A percentile compares a stretch with the other conserved stretches of the same genome.
phyloP scores from a whole-genome alignment of 2,797 vertebrate genomes.

The Taenioides sp. region DNA sequence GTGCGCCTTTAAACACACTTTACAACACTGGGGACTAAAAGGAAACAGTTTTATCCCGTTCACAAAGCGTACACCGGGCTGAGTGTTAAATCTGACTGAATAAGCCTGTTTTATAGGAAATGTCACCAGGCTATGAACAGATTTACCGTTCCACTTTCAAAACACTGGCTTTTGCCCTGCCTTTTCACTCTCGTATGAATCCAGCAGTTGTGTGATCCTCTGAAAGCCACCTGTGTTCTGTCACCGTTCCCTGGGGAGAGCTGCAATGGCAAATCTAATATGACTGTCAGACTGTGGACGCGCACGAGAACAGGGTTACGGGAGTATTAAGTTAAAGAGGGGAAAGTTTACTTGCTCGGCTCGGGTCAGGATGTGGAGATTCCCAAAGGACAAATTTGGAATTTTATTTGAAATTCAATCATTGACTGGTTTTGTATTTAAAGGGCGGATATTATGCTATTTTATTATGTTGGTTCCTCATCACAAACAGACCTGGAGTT shows the following conservation, averaged over 20 bases:
- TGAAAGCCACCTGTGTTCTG: conserved; percentile 43
- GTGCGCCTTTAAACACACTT: background rate
- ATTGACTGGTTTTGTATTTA: background rate
- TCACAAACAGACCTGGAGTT: background rate
- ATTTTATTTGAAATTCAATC: background rate
- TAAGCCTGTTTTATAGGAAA: background rate
- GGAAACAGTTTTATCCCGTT: conserved; percentile 17
- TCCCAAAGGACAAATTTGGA: background rate
- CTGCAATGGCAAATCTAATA: conserved; percentile 33
- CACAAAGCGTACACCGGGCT: background rate
- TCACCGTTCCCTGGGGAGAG: conserved; percentile 30
- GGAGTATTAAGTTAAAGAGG: conserved; percentile 37
- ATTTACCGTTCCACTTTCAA: conserved; percentile 27
- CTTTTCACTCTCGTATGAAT: conserved; percentile 29
- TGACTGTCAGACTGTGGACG: conserved; percentile 14
- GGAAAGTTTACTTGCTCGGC: background rate
- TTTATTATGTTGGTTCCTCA: no score
- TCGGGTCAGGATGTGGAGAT: conserved; percentile 11
- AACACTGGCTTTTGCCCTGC: conserved; percentile 17
- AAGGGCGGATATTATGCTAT: background rate
- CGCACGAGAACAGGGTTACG: conserved; percentile 13
- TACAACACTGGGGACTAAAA: conserved; percentile 12
- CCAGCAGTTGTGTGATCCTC: conserved; percentile 30
- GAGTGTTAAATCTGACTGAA: conserved; percentile 19
- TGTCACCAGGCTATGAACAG: conserved; percentile 14